Evolutionary conservation across 2,113 vertebrate species (phyloP).

Genomic region (Macquaria ambigua): DNA sequence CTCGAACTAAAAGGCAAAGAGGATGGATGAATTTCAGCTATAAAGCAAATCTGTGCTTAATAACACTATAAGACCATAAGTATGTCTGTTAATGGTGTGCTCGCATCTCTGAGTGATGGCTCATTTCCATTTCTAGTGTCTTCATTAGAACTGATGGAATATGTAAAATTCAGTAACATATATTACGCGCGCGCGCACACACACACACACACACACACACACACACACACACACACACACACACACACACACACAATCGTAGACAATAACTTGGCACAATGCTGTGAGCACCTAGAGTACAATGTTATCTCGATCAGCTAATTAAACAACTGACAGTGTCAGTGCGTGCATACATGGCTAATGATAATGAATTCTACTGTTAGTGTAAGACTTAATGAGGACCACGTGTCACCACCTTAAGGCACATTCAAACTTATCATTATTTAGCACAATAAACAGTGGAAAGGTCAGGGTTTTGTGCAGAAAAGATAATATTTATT

Average conservation of each 20-base stretch:
- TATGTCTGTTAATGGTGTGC: constrained; percentile 34
- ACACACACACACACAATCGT: neutral
- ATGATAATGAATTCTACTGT: constrained; percentile 49
- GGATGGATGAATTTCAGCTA: neutral
- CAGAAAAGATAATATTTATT: neutral
- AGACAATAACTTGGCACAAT: constrained; percentile 7
- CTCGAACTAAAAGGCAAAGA: constrained; percentile 26
- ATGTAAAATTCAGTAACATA: constrained; percentile 37
- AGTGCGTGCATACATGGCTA: constrained; percentile 10
- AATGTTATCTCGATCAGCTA: constrained; percentile 55
- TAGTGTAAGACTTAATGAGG: constrained; percentile 28
- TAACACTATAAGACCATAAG: constrained; percentile 14
- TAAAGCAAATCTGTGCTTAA: constrained; percentile 25
- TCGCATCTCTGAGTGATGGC: constrained; percentile 36
- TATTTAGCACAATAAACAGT: neutral
- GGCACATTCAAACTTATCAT: neutral
- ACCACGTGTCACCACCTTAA: neutral
- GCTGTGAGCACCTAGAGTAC: neutral
- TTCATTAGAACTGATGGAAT: constrained; percentile 60
- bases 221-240: neutral
- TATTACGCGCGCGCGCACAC: neutral
- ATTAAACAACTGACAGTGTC: constrained; percentile 40
- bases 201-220: neutral
- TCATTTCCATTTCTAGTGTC: constrained; percentile 57
- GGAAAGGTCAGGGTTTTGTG: constrained; percentile 10